Percentiles rank a stretch among this genome's conserved stretches.
Conservation (phyloP, 1,140 invertebrate genomes). For the Leptinotarsa undecemlineata region DNA sequence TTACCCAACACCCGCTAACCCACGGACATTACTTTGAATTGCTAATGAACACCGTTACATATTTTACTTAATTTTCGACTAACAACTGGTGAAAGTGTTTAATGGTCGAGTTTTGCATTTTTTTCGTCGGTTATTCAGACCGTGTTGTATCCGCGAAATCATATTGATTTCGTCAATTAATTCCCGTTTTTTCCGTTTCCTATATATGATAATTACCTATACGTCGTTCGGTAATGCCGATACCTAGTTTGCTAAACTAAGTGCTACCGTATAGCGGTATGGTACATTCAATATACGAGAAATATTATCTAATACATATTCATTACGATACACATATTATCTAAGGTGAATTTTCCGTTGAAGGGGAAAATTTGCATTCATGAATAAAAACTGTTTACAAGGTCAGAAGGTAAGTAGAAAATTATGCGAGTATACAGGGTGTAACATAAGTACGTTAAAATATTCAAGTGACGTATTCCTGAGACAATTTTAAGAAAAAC, state of each 20-base stretch:
- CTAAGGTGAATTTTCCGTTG: neutral
- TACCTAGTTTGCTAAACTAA: neutral
- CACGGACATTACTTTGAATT: neutral
- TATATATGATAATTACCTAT: neutral
- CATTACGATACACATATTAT: neutral
- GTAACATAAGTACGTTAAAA: too few species aligned
- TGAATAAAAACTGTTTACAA: neutral
- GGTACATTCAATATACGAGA: neutral
- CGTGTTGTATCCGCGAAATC: slow-evolving; percentile 2
- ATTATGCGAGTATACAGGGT: too few species aligned
- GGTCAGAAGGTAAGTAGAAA: neutral
- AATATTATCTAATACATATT: neutral
- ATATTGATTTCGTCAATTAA: neutral
- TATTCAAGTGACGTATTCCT: too few species aligned
- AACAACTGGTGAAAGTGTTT: neutral
- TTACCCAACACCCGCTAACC: neutral
- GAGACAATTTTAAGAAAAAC: too few species aligned
- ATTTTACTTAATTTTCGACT: neutral
- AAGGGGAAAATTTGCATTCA: neutral
- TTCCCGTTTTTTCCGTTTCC: neutral
- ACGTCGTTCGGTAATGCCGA: neutral
- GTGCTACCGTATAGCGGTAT: neutral
- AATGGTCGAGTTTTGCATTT: neutral
- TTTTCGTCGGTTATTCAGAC: neutral
- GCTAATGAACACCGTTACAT: neutral